Evolutionary conservation across 2,113 vertebrate genomes (phyloP), one percentile per base, ranked within the genome.

Genomic region (Paraplagusia blochii): DNA sequence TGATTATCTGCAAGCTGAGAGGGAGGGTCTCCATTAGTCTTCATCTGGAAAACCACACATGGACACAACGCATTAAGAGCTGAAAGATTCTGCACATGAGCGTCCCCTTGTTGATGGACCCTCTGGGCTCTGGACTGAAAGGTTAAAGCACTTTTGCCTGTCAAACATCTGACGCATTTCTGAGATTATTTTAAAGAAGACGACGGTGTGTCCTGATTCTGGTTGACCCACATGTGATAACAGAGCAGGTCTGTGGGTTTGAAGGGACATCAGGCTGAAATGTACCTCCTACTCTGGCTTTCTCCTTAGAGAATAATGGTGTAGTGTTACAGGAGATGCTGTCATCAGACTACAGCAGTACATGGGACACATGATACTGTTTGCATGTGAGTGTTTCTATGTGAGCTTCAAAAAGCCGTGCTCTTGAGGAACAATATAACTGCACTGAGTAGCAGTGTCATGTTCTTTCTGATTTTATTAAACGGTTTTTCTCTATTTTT

Each of bases 1-100:
- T 78, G 72, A 16, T 76, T 86, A 70, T 85, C 83, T 40, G 13
- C 69, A 9, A 76, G 69, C 88, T 88, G 75, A 53, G 61, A 11
- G 44, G 5, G 10, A 7, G 19, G 14, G 11, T 14, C 8, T 68
- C 44, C 53, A 63, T 86, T 60, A 79, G 57, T 47, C 13, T 49
- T 65, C 64, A 71, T 52, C 52, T 15, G 42, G 44, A 46, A 55
- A 55, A 53, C 40, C 14, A 29, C 14, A 29, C 39, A 22, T 66
- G 34, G 69, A 45, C 58, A 56, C 5, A 60, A 33, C 40, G 52
- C 13, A 18, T 7, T 12, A 10, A 40, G 67, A 7, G 38, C 38
- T n/a, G n/a, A n/a, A n/a, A 36, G 35, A 36, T 36, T 9, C 36
- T 38, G 8, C 11, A 38, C 3, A 38, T 3, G 38, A 39, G 12